Base-by-base conservation (phyloP, 2,888 invertebrate genomes). In the Oscheius onirici region DNA sequence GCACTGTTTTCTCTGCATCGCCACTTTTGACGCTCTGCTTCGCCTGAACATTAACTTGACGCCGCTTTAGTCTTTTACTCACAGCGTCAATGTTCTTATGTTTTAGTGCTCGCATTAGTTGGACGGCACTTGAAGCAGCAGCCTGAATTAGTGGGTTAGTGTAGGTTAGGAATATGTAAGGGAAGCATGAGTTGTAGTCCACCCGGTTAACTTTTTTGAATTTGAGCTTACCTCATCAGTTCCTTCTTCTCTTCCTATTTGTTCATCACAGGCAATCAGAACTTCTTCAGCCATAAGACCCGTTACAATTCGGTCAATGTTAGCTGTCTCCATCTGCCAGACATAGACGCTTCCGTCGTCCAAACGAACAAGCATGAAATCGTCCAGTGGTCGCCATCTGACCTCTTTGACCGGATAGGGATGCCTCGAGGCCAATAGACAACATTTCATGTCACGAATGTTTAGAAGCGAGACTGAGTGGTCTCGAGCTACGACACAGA, bases 261-360 rank as follows among this genome's bases (percentile, higher is more conserved):
- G 92, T 87, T 94, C 94, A 87, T 97, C 95, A 86, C 97, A 97
- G 0, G 97, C 97, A 65, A 92, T 92, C 61, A 99, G 89, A 3
- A 99, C 95, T 88, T 99, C 84, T 46, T 84, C 90, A 95, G 94
- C 70, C 94, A 94, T 92, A 90, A 96, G 93, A 57, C 95, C 97
- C 88, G 96, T 95, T 0, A 97, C 90, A 11, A 99, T 96, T 61
- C 97, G 91, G 88, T 99, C 97, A 84, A 99, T 89, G 88, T 97
- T 95, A 0, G 96, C 96, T 90, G 97, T 99, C 90, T 99, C 99
- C 96, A 99, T 97, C 90, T 99, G 97, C 99, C 99, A 99, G 0
- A 99, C 95, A 89, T 96, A 97, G 1, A 97, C 96, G 0, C 96
- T 95, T 1, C 97, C 96, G 89, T 99, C 97, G 8, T 95, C 94